phyloP scores from a whole-genome alignment of 2,113 vertebrate species.

The Collichthys lucidus region DNA sequence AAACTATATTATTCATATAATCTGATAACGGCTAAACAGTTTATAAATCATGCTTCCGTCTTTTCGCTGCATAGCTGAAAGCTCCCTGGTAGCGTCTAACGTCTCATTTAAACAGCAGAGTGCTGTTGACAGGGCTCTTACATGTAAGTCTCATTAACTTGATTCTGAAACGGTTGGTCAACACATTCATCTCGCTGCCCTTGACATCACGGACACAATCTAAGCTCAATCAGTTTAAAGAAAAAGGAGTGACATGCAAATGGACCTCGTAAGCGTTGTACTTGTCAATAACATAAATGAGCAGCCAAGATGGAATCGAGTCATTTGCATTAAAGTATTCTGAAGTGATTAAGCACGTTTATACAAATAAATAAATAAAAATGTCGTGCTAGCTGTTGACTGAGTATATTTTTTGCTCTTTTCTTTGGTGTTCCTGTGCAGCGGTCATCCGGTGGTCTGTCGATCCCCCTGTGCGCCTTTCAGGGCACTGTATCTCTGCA shows the following conservation, averaged over 20 bases:
- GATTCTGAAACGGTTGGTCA: slow-evolving; percentile 18
- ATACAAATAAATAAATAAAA: neutral
- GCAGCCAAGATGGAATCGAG: neutral
- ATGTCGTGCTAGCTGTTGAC: neutral
- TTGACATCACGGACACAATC: slow-evolving; percentile 19
- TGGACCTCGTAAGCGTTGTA: neutral
- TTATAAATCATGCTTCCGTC: neutral
- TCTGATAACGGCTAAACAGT: neutral
- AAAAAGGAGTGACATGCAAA: slow-evolving; percentile 11
- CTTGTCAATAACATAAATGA: slow-evolving; percentile 1
- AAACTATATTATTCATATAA: slow-evolving; percentile 13
- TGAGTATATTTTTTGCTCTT: neutral
- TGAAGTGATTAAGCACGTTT: neutral
- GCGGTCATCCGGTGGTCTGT: slow-evolving; percentile 87
- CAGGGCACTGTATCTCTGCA: slow-evolving; percentile 97
- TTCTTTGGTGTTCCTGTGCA: slow-evolving; percentile 71
- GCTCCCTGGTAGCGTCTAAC: neutral
- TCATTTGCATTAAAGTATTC: neutral
- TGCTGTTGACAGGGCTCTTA: slow-evolving; percentile 12
- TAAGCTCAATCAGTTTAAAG: slow-evolving; percentile 23
- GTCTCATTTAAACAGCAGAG: slow-evolving; percentile 21
- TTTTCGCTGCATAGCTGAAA: slow-evolving; percentile 3
- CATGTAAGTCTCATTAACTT: slow-evolving; percentile 28
- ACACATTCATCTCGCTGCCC: slow-evolving; percentile 45
- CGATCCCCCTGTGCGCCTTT: slow-evolving; percentile 94